These are phyloP conservation scores for Cynocephalus volans DNA, from an alignment of 2,113 vertebrate genomes.

Conservation along the genomic window DNA sequence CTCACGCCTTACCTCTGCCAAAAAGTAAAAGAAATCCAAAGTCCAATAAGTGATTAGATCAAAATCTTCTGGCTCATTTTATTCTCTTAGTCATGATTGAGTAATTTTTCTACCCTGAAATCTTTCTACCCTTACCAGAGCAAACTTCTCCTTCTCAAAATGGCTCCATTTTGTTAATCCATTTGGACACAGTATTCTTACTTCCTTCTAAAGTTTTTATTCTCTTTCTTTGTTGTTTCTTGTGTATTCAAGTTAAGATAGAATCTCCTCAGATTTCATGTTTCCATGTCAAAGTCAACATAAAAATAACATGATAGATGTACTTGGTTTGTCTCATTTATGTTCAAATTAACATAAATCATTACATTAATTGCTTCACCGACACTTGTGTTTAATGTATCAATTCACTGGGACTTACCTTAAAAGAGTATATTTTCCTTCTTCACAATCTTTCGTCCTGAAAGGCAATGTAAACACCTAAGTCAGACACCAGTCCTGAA, in stretches of 20 bases:
- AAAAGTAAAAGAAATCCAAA: conserved; percentile 28
- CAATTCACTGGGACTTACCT: neutral
- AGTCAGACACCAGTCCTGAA: conserved; percentile 34
- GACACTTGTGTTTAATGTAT: neutral
- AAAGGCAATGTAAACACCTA: conserved; percentile 51
- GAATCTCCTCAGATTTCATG: neutral
- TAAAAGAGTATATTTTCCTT: conserved; percentile 39
- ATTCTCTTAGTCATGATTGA: conserved; percentile 1
- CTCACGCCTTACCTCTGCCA: neutral
- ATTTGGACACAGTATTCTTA: neutral
- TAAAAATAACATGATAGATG: neutral
- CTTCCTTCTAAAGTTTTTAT: conserved; percentile 33
- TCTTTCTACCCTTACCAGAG: neutral
- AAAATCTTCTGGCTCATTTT: conserved; percentile 24
- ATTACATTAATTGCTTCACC: neutral
- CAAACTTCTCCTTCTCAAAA: neutral
- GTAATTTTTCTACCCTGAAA: neutral
- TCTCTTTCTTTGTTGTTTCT: neutral
- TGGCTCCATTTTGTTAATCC: neutral
- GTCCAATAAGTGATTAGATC: neutral
- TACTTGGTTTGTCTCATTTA: neutral
- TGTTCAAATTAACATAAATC: neutral
- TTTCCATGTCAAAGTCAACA: neutral
- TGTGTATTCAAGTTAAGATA: conserved; percentile 3
- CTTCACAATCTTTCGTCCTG: neutral